Evolutionary conservation across 2,113 vertebrate species (phyloP), one percentile per base, ranked within the genome.

Genomic region (Falcunculus frontatus): DNA sequence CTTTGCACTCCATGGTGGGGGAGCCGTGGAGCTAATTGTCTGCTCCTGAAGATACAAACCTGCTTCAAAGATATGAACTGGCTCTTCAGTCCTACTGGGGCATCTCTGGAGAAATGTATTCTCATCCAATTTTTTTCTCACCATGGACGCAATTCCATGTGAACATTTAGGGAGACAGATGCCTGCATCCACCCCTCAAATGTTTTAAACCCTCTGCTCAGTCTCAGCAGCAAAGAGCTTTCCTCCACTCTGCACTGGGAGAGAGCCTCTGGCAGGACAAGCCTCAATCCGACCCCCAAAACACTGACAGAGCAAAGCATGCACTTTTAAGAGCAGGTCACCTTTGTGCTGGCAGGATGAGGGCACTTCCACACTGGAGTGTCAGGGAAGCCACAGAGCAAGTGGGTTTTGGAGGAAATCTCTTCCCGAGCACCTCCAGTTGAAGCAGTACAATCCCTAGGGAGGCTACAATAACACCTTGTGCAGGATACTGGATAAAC

Each of bases 241-340:
- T 62, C 29, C 73, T 70, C 32, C 13, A 7, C 60, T 65, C 60
- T 39, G 25, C 21, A 8, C 7, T 2, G 1, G 4, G 9, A 52
- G 19, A 74, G 41, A 78, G 39, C 32, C 9, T 25, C 14, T 32
- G 26, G 13, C 7, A 37, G 22, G 32, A 62, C 29, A 49, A 89
- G 20, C 17, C 16, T 62, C 60, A 21, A 1, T 19, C 16, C 33
- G 14, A 56, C 6, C 1, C 4, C 1, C 46, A 27, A 80, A 52
- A 19, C 50, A 50, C 18, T 1, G 1, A 29, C 44, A n/a, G 29
- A 73, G 25, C 0, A 0, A 89, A 89, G n/a, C 0, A 0, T 10
- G 39, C 3, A 6, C 10, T 68, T n/a, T 33, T 11, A 39, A 1
- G 3, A 73, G 80, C 35, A 52, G 44, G 33, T 32, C 0, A 0